These are phyloP conservation scores for Lasiurus cinereus DNA, from an alignment of 2,113 vertebrate genomes.

Conservation along the genomic window DNA sequence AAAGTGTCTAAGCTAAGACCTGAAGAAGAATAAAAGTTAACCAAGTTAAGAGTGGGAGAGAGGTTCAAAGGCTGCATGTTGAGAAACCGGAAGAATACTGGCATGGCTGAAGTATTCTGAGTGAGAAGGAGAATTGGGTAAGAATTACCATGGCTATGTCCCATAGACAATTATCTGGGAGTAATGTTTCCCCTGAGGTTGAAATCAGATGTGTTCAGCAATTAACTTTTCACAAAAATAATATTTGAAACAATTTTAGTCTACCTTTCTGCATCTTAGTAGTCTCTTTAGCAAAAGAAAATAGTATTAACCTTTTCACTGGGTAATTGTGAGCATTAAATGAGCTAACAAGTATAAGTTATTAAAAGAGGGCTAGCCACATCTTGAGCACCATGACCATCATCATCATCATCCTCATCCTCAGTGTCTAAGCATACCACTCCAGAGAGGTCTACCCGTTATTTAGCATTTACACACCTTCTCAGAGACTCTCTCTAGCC, in stretches of 20 bases:
- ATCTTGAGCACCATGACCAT: not conserved
- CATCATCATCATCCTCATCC: not conserved
- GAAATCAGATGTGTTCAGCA: not conserved
- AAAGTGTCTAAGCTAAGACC: not conserved
- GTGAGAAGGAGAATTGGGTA: too few species aligned
- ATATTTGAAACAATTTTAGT: not conserved
- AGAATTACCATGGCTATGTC: not conserved
- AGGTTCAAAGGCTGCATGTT: not conserved
- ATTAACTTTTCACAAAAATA: slow-evolving; percentile 20
- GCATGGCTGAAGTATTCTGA: not conserved
- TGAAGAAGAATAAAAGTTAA: not conserved
- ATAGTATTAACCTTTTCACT: not conserved
- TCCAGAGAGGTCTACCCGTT: not conserved
- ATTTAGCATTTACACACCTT: not conserved
- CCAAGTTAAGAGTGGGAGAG: not conserved
- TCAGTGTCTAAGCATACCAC: not conserved
- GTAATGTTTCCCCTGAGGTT: not conserved
- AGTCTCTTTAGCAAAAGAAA: not conserved
- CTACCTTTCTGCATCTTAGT: not conserved
- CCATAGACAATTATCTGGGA: not conserved
- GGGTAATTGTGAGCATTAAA: not conserved
- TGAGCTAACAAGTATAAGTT: not conserved
- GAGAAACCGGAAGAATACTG: not conserved
- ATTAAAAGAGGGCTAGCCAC: not conserved
- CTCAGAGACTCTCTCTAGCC: not conserved